Conservation (phyloP, 2,888 invertebrate genomes). For the Dryocosmus kuriphilus region DNA sequence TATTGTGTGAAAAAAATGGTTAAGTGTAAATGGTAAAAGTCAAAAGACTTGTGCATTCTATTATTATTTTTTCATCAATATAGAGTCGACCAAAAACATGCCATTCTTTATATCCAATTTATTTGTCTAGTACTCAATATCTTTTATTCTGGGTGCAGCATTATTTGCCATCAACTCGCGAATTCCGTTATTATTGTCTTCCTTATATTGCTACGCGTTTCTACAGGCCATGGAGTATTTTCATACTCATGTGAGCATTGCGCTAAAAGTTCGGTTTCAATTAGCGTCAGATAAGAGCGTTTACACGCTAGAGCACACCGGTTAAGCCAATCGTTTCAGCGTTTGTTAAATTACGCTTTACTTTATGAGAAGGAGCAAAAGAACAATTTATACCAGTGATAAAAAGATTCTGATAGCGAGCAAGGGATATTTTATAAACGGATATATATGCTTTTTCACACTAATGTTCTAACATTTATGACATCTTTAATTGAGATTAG, state of each 20-base stretch:
- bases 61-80: no score
- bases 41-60: no score
- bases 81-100: no score
- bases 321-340: slow-evolving; percentile 27
- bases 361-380: slow-evolving; percentile 25
- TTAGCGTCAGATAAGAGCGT: slow-evolving; percentile 36
- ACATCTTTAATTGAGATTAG: slow-evolving; percentile 17
- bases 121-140: background rate
- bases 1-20: no score
- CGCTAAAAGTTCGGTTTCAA: slow-evolving; percentile 35
- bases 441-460: slow-evolving; percentile 26
- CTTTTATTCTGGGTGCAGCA: slow-evolving; percentile 16
- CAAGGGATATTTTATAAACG: slow-evolving; percentile 8
- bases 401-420: slow-evolving; percentile 30
- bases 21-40: no score
- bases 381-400: slow-evolving; percentile 22
- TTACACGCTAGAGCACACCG: slow-evolving; percentile 32
- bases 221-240: background rate
- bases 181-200: slow-evolving; percentile 28
- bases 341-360: slow-evolving; percentile 30
- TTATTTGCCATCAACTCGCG: background rate
- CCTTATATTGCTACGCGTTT: background rate
- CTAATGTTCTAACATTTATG: slow-evolving; percentile 31
- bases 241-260: slow-evolving; percentile 14
- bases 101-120: background rate